Base-by-base conservation (phyloP, 2,888 invertebrate species). In the Aphidoletes aphidimyza region DNA sequence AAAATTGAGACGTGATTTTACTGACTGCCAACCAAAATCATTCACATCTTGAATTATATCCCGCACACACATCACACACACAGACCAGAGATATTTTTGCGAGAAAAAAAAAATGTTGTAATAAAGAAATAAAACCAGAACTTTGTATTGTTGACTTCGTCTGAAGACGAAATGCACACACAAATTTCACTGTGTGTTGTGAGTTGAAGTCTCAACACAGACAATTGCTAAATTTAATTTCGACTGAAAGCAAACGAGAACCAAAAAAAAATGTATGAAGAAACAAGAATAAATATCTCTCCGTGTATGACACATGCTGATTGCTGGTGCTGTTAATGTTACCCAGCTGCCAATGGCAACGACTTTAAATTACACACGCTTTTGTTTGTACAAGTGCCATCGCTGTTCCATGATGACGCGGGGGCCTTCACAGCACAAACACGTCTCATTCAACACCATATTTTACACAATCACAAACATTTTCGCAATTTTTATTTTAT, bases 1-100 rank as follows among this genome's bases (percentile, higher is more conserved):
- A 69, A 69, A 69, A 30, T 54, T 17, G 69, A 69, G 14, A 69
- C 69, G 69, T 69, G 69, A 69, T 69, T 69, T 69, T 69, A 11
- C 69, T 42, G 42, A 42, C 42, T 42, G 14, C 30, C 30, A 30
- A 30, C 22, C 22, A 54, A 22, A 22, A 47, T 47, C 39, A 39
- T 39, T 39, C 39, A 8, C n/a, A n/a, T n/a, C n/a, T n/a, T n/a
- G n/a, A n/a, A n/a, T n/a, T n/a, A n/a, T n/a, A n/a, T n/a, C n/a
- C n/a, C n/a, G n/a, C n/a, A n/a, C n/a, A n/a, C n/a, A n/a, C n/a
- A n/a, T n/a, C n/a, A n/a, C n/a, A n/a, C n/a, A n/a, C n/a, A n/a
- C n/a, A n/a, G n/a, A n/a, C n/a, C n/a, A n/a, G n/a, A n/a, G n/a
- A n/a, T n/a, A n/a, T n/a, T n/a, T n/a, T n/a, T n/a, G n/a, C n/a